phyloP scores from a whole-genome alignment of 2,113 vertebrate genomes.

The Aphyosemion australe region DNA sequence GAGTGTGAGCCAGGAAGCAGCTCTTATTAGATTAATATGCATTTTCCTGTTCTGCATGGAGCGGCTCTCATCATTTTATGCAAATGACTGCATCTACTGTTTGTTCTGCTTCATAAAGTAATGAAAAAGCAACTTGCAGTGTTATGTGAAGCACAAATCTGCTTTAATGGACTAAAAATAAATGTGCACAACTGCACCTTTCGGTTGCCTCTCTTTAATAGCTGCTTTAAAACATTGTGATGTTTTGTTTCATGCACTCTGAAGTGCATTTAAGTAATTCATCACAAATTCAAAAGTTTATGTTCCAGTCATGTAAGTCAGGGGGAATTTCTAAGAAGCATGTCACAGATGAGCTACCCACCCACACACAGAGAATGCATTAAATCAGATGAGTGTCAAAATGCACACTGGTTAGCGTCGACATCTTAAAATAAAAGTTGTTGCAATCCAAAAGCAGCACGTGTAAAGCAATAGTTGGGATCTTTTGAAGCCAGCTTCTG shows the following conservation, averaged over 20 bases:
- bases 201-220: conserved; percentile 3
- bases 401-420: conserved; percentile 34
- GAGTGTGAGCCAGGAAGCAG: conserved; percentile 22
- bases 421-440: conserved; percentile 30
- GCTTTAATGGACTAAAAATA: conserved; percentile 45
- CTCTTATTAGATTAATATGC: conserved; percentile 52
- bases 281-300: conserved; percentile 12
- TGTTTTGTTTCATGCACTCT: conserved; percentile 22
- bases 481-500: not conserved
- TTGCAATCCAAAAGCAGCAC: conserved; percentile 42
- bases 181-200: not conserved
- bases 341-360: conserved; percentile 30
- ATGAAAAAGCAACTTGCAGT: conserved; percentile 60
- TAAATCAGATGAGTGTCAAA: conserved; percentile 39
- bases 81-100: conserved; percentile 70
- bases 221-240: not conserved
- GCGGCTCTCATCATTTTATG: conserved; percentile 74
- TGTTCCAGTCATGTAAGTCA: conserved; percentile 11
- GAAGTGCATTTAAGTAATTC: conserved; percentile 35
- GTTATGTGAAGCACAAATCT: conserved; percentile 43
- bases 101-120: conserved; percentile 71
- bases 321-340: conserved; percentile 31
- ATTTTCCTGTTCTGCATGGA: conserved; percentile 63
- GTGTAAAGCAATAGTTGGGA: conserved; percentile 7
- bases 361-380: conserved; percentile 28